phyloP scores from a whole-genome alignment of 1,140 invertebrate genomes.

The Drosophila santomea region DNA sequence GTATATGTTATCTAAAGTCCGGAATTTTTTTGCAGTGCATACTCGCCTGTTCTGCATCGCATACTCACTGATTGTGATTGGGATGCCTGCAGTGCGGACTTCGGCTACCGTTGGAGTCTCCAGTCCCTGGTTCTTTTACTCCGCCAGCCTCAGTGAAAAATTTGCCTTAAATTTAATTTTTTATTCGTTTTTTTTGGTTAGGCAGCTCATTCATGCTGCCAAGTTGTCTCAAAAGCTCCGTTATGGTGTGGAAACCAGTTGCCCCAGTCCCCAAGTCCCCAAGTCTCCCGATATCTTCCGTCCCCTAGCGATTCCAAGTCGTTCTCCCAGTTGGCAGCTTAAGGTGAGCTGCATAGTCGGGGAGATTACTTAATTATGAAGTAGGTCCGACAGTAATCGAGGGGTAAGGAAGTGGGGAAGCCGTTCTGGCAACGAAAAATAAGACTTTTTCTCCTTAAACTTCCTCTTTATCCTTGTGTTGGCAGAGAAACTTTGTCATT shows the following conservation, averaged over 20 bases:
- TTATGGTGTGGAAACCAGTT: slow-evolving; percentile 70
- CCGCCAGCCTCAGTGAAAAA: slow-evolving; percentile 41
- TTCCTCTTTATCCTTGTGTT: slow-evolving; percentile 17
- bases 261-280: slow-evolving; percentile 35
- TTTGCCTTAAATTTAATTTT: slow-evolving; percentile 50
- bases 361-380: slow-evolving; percentile 82
- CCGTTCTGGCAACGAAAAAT: slow-evolving; percentile 8
- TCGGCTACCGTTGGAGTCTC: slow-evolving; percentile 55
- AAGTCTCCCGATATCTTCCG: neutral
- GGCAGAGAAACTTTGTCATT: slow-evolving; percentile 17
- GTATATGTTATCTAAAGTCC: no score
- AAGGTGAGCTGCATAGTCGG: slow-evolving; percentile 67
- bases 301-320: neutral
- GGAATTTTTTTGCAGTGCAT: slow-evolving; percentile 4
- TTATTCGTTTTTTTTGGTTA: slow-evolving; percentile 63
- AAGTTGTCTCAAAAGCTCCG: slow-evolving; percentile 55
- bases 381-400: slow-evolving; percentile 32
- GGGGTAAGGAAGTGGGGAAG: neutral
- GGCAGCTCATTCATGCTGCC: slow-evolving; percentile 48
- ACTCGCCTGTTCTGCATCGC: slow-evolving; percentile 26
- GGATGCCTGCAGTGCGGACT: slow-evolving; percentile 66
- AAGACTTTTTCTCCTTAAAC: slow-evolving; percentile 13
- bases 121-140: slow-evolving; percentile 26
- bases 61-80: slow-evolving; percentile 40
- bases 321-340: slow-evolving; percentile 55